Conservation (phyloP, 2,888 invertebrate species). For the Clistopyga incitator region DNA sequence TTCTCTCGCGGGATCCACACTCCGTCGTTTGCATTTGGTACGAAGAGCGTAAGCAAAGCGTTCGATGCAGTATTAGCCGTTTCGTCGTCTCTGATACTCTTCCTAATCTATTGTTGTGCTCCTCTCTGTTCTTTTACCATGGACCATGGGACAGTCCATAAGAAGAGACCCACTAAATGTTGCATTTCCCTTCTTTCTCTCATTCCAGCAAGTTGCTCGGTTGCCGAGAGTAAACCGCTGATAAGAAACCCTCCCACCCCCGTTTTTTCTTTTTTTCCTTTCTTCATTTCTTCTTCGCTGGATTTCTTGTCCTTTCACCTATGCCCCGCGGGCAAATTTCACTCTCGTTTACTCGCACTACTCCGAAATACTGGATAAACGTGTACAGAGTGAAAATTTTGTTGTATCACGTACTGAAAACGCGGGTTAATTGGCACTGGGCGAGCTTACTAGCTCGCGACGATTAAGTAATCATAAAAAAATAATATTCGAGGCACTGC, state of each 20-base stretch:
- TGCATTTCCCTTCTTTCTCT: constrained; percentile 25
- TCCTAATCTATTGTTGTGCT: background rate
- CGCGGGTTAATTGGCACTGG: background rate
- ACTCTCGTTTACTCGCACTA: background rate
- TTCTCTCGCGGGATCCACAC: background rate
- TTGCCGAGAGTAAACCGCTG: background rate
- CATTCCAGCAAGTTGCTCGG: background rate
- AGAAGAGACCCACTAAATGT: background rate
- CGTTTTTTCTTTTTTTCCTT: background rate
- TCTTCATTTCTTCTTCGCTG: background rate
- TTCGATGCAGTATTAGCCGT: background rate
- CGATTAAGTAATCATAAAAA: constrained; percentile 38
- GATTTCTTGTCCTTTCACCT: constrained; percentile 23
- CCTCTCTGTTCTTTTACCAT: background rate
- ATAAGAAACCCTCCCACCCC: background rate
- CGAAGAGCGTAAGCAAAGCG: background rate
- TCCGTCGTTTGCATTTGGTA: background rate
- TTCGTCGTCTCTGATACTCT: background rate
- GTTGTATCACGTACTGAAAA: too few species aligned
- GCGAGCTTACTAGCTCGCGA: constrained; percentile 1
- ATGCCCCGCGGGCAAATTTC: background rate
- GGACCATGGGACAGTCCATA: background rate
- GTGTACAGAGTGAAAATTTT: background rate
- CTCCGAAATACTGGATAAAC: background rate
- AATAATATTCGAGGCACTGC: background rate